These are phyloP conservation scores for Conomelus anceps DNA, from an alignment of 2,888 invertebrate genomes.

Conservation along the genomic window DNA sequence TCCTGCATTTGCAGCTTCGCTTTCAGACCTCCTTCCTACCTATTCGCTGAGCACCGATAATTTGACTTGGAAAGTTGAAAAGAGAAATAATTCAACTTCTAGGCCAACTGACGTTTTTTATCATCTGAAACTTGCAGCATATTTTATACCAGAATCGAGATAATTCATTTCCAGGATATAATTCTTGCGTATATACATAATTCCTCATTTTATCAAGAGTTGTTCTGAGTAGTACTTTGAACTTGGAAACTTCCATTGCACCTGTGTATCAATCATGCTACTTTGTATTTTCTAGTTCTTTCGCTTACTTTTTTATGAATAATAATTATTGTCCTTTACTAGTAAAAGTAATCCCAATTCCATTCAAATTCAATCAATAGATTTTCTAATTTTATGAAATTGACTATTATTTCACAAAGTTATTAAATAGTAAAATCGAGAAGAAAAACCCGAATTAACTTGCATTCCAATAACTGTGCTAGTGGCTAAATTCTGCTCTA, in stretches of 20 bases:
- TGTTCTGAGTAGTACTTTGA: neutral
- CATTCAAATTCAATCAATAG: neutral
- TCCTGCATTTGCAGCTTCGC: neutral
- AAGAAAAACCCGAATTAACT: no score
- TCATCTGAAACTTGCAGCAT: neutral
- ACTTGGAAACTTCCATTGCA: neutral
- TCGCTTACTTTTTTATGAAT: neutral
- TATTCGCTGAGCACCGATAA: neutral
- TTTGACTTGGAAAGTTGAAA: neutral
- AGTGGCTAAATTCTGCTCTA: no score
- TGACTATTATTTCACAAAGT: no score
- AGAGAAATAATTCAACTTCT: neutral
- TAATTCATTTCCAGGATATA: neutral
- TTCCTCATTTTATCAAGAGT: neutral
- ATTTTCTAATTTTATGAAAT: neutral
- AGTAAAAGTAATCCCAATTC: neutral
- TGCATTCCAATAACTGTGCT: no score
- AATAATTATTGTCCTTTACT: no score
- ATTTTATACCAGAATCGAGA: neutral
- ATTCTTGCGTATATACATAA: neutral
- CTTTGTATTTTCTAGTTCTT: neutral
- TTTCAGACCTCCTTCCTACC: neutral
- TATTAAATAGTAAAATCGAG: no score
- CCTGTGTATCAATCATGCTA: neutral
- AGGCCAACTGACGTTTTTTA: neutral